Percentiles rank a stretch among this genome's conserved stretches.
These are phyloP conservation scores for Mythimna pallens DNA, from an alignment of 2,888 invertebrate genomes.

Conservation along the genomic window DNA sequence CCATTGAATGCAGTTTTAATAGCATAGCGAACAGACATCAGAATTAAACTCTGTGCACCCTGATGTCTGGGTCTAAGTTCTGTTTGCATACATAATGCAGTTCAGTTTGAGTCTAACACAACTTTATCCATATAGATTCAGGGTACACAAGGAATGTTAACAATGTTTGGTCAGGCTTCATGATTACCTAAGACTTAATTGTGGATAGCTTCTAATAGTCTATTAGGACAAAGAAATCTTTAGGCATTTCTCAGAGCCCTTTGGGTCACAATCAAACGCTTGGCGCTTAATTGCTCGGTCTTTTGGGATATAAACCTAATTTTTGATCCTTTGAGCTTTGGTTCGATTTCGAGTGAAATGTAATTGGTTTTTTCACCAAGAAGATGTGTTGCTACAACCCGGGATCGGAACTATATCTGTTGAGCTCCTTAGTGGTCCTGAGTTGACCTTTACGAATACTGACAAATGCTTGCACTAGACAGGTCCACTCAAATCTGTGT, in stretches of 20 bases:
- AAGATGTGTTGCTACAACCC: constrained; percentile 19
- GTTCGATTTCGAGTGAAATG: constrained; percentile 32
- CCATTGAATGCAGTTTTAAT: neutral
- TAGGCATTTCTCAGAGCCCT: neutral
- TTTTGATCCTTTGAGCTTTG: constrained; percentile 7
- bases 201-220: constrained; percentile 4
- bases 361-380: constrained; percentile 43
- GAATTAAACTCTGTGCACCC: constrained; percentile 13
- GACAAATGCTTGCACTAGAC: too few species aligned
- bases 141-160: constrained; percentile 42
- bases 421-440: too few species aligned
- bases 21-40: constrained; percentile 14
- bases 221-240: constrained; percentile 5
- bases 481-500: too few species aligned
- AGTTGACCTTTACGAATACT: too few species aligned
- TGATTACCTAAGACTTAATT: constrained; percentile 14
- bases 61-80: constrained; percentile 26
- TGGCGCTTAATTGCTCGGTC: neutral
- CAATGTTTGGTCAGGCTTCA: constrained; percentile 41
- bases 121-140: constrained; percentile 49
- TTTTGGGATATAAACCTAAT: constrained; percentile 6
- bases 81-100: constrained; percentile 31
- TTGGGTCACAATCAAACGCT: constrained; percentile 7
- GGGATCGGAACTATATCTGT: constrained; percentile 36
- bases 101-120: constrained; percentile 43